Evolutionary conservation across 2,888 invertebrate genomes (phyloP).

Genomic region (Tachina grossa): DNA sequence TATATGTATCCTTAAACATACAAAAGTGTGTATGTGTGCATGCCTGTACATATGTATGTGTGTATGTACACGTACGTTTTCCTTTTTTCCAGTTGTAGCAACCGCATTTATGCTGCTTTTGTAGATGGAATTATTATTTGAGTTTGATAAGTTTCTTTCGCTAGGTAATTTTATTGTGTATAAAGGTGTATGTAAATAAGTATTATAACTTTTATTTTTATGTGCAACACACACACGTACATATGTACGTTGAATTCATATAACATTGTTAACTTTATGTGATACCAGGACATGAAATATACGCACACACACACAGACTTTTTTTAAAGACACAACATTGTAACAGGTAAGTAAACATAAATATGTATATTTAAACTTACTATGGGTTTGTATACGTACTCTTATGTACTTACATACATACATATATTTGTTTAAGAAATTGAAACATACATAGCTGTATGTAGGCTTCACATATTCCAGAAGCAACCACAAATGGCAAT

Average conservation of each 20-base stretch:
- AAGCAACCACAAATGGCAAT: too few relatives aligned
- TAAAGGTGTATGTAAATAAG: slow-evolving; percentile 13
- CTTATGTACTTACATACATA: not conserved
- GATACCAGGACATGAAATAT: not conserved
- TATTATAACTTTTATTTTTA: slow-evolving; percentile 22
- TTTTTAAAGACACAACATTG: not conserved
- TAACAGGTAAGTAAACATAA: slow-evolving; percentile 10
- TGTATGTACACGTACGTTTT: too few relatives aligned
- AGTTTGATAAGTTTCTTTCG: not conserved
- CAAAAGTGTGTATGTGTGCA: too few relatives aligned
- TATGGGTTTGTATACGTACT: too few relatives aligned
- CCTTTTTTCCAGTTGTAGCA: not conserved
- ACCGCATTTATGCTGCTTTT: not conserved
- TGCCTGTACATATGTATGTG: too few relatives aligned
- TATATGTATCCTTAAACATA: not conserved
- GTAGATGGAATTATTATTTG: not conserved
- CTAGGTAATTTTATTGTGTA: not conserved
- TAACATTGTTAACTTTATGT: slow-evolving; percentile 31
- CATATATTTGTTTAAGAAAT: not conserved
- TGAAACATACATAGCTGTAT: too few relatives aligned
- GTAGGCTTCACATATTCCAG: too few relatives aligned
- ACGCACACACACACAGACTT: not conserved
- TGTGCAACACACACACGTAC: not conserved
- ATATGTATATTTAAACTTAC: not conserved
- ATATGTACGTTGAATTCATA: not conserved